These are phyloP conservation scores for Anguilla pacifica DNA, from an alignment of 2,797 vertebrate genomes.

Conservation along the genomic window DNA sequence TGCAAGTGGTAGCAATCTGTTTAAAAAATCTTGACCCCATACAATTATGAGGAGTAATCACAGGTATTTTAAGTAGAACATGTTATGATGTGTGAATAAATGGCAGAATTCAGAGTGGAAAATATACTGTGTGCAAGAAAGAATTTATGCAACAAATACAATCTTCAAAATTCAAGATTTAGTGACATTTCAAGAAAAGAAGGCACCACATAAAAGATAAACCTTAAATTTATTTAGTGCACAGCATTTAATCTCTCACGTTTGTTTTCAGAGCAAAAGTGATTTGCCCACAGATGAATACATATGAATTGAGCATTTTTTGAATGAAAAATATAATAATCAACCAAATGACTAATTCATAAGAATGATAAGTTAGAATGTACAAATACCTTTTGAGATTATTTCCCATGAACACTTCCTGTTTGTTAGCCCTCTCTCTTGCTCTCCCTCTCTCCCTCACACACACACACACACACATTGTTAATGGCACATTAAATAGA, in stretches of 20 bases:
- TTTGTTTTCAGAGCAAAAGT: constrained; percentile 65
- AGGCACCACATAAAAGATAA: constrained; percentile 35
- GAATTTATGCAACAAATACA: background rate
- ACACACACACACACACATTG: constrained; percentile 49
- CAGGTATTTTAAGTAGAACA: background rate
- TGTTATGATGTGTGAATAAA: background rate
- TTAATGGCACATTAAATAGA: constrained; percentile 70
- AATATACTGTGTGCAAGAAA: background rate
- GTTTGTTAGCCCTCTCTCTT: constrained; percentile 1
- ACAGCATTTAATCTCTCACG: constrained; percentile 51
- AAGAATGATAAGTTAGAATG: background rate
- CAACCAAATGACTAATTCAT: background rate
- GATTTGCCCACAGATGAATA: constrained; percentile 58
- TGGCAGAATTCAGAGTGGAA: background rate
- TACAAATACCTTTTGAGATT: background rate
- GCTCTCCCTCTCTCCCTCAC: background rate
- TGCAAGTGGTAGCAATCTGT: background rate
- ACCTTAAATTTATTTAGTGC: constrained; percentile 31
- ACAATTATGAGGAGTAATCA: background rate
- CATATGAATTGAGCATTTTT: constrained; percentile 45
- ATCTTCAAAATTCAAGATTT: background rate
- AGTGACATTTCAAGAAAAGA: constrained; percentile 46
- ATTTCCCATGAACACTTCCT: background rate
- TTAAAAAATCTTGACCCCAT: background rate
- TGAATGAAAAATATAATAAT: constrained; percentile 38